phyloP scores from a whole-genome alignment of 2,888 invertebrate species.

The Drosophila prolongata region DNA sequence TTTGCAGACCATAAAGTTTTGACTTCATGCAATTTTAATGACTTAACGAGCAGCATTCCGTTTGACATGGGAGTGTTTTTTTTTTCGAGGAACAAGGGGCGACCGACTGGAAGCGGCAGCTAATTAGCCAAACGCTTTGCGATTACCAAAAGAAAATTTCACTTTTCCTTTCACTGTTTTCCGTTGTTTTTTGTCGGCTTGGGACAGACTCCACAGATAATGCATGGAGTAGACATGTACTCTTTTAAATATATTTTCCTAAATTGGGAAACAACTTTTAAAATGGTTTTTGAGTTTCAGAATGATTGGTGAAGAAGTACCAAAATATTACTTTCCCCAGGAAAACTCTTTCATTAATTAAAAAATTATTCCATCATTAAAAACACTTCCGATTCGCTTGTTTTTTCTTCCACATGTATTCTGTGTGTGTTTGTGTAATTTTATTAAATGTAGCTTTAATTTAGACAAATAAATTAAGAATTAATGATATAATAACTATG shows the following conservation, averaged over 20 bases:
- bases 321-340: no score
- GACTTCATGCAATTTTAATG: conserved; percentile 82
- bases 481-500: conserved; percentile 79
- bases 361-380: no score
- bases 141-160: conserved; percentile 71
- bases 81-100: conserved; percentile 1
- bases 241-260: no score
- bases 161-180: conserved; percentile 62
- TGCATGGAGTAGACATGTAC: neutral
- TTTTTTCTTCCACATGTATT: conserved; percentile 36
- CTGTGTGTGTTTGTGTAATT: conserved; percentile 57
- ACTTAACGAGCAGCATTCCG: conserved; percentile 74
- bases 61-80: conserved; percentile 55
- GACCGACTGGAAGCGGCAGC: conserved; percentile 52
- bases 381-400: conserved; percentile 17
- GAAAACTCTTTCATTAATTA: no score
- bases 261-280: no score
- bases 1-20: conserved; percentile 80
- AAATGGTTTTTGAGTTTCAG: no score
- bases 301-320: no score
- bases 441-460: conserved; percentile 76
- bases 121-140: conserved; percentile 73
- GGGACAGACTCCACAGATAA: neutral
- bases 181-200: neutral
- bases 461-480: conserved; percentile 78